phyloP scores from a whole-genome alignment of 2,888 invertebrate genomes.

The Athalia cordata region DNA sequence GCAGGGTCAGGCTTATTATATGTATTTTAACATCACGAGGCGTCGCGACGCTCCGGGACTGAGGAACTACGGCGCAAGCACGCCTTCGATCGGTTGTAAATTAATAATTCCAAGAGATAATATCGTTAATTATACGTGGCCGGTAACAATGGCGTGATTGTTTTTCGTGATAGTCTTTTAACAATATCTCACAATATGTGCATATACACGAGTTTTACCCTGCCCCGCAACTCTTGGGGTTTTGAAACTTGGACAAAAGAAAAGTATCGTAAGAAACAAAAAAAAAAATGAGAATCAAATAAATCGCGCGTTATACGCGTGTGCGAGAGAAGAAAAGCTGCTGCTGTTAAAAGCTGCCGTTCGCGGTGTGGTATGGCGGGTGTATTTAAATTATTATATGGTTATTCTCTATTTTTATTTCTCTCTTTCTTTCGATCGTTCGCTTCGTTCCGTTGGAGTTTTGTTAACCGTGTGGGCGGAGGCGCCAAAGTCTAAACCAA shows the following conservation, averaged over 20 bases:
- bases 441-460: slow-evolving; percentile 29
- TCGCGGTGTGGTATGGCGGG: no score
- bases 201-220: background rate
- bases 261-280: no score
- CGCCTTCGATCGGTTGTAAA: slow-evolving; percentile 58
- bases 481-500: slow-evolving; percentile 67
- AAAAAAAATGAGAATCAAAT: no score
- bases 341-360: no score
- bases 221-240: background rate
- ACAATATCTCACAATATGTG: slow-evolving; percentile 3
- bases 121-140: slow-evolving; percentile 69
- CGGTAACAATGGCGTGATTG: slow-evolving; percentile 68
- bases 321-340: no score
- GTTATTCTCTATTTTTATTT: no score
- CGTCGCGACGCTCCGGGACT: slow-evolving; percentile 32
- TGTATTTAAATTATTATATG: no score
- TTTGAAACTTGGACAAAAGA: no score
- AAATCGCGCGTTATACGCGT: no score
- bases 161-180: slow-evolving; percentile 60
- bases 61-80: background rate
- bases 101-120: slow-evolving; percentile 68
- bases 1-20: background rate
- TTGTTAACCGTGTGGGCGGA: slow-evolving; percentile 50
- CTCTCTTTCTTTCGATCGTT: no score
- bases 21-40: slow-evolving; percentile 1